A percentile compares a stretch with the other conserved stretches of the same genome.
Evolutionary conservation across 1,140 invertebrate species (phyloP).

Genomic region (Hylaeus volcanicus): DNA sequence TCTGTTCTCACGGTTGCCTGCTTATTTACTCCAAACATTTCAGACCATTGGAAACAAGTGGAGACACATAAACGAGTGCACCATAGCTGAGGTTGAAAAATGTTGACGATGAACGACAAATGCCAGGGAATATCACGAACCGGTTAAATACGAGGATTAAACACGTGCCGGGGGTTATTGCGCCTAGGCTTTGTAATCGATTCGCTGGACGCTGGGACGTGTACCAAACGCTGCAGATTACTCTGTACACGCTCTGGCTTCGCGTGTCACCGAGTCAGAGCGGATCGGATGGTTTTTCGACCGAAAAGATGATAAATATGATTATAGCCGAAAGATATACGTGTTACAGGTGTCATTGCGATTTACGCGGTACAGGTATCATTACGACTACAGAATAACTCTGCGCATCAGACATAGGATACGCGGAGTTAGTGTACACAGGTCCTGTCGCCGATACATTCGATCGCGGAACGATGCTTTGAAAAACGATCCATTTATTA

Average conservation of each 20-base stretch:
- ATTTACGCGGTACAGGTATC: slow-evolving; percentile 8
- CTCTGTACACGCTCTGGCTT: neutral
- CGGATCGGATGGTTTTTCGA: neutral
- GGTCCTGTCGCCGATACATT: neutral
- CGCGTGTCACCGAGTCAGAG: neutral
- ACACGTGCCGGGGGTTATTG: neutral
- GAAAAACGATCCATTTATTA: neutral
- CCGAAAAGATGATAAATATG: slow-evolving; percentile 6
- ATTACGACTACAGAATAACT: neutral
- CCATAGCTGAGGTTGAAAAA: too few relatives aligned
- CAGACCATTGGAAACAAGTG: neutral
- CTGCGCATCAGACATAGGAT: neutral
- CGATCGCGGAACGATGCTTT: neutral
- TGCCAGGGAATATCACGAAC: neutral
- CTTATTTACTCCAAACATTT: too few relatives aligned
- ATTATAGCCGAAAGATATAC: slow-evolving; percentile 8
- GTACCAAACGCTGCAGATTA: neutral
- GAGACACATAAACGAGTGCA: too few relatives aligned
- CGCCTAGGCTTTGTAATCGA: neutral
- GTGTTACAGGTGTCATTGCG: neutral
- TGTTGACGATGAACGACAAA: slow-evolving; percentile 3
- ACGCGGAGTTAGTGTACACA: neutral
- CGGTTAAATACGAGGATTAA: neutral
- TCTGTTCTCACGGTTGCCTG: too few relatives aligned
- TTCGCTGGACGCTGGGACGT: neutral